Conservation (phyloP, 1,140 invertebrate species). For the Heliconius melpomene region DNA sequence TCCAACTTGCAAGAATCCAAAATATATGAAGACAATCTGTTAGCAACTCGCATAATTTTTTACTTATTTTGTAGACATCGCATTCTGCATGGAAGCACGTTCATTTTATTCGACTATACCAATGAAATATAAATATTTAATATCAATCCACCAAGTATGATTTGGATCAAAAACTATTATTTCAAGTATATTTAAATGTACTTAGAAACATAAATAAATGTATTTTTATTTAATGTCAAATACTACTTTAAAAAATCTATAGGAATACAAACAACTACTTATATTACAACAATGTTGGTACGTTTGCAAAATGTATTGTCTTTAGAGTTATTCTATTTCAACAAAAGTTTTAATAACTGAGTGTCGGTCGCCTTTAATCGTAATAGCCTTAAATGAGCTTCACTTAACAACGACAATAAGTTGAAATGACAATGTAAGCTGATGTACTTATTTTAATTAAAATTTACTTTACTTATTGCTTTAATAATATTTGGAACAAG, state of each 20-base stretch:
- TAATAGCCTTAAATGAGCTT: slow-evolving; percentile 13
- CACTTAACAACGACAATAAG: slow-evolving; percentile 15
- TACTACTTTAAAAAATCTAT: neutral
- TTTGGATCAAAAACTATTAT: neutral
- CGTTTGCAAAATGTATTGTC: neutral
- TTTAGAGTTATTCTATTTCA: slow-evolving; percentile 11
- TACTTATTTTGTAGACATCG: no score
- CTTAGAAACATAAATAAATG: no score
- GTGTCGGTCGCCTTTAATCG: slow-evolving; percentile 14
- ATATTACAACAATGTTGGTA: neutral
- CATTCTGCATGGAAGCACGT: no score
- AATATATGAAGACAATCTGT: no score
- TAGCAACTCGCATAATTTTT: no score
- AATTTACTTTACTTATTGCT: neutral
- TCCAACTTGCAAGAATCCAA: no score
- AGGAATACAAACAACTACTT: neutral
- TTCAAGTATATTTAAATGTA: neutral
- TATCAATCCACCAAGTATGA: no score
- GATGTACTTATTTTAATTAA: neutral
- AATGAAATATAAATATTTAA: no score
- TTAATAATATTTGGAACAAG: neutral
- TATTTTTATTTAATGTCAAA: neutral
- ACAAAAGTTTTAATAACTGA: slow-evolving; percentile 27
- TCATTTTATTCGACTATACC: no score
- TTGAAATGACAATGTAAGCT: slow-evolving; percentile 13